Conservation (phyloP, 2,113 vertebrate genomes). For the Salvelinus namaycush region DNA sequence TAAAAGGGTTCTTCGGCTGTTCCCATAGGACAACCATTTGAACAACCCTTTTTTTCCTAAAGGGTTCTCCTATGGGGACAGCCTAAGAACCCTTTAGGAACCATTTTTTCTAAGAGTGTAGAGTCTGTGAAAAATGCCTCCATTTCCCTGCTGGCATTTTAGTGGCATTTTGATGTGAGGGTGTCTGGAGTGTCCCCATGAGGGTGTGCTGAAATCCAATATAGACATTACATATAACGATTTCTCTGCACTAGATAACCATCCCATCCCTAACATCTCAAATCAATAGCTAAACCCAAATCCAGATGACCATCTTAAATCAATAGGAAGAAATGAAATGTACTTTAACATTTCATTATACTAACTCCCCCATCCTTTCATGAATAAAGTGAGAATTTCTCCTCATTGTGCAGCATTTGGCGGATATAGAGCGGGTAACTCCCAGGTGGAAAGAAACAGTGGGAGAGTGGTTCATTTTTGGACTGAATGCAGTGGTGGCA, state of each 20-base stretch:
- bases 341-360: conserved; percentile 40
- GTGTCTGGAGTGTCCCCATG: conserved; percentile 51
- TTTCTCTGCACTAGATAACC: conserved; percentile 36
- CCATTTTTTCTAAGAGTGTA: conserved; percentile 10
- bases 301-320: conserved; percentile 46
- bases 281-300: conserved; percentile 55
- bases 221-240: conserved; percentile 56
- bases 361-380: conserved; percentile 29
- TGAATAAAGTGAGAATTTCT: conserved; percentile 25
- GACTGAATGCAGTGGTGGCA: conserved; percentile 41
- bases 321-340: conserved; percentile 57
- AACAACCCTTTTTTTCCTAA: no score
- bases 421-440: neutral
- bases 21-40: no score
- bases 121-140: conserved; percentile 56
- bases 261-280: conserved; percentile 47
- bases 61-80: no score
- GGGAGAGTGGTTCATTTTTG: conserved; percentile 33
- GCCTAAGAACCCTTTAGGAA: no score
- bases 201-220: conserved; percentile 59
- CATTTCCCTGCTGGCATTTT: conserved; percentile 77
- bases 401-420: neutral
- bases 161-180: conserved; percentile 76
- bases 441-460: conserved; percentile 3
- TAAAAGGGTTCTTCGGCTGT: no score